These are phyloP conservation scores for Metallyticus violacea DNA, from an alignment of 2,888 invertebrate species.

Conservation along the genomic window DNA sequence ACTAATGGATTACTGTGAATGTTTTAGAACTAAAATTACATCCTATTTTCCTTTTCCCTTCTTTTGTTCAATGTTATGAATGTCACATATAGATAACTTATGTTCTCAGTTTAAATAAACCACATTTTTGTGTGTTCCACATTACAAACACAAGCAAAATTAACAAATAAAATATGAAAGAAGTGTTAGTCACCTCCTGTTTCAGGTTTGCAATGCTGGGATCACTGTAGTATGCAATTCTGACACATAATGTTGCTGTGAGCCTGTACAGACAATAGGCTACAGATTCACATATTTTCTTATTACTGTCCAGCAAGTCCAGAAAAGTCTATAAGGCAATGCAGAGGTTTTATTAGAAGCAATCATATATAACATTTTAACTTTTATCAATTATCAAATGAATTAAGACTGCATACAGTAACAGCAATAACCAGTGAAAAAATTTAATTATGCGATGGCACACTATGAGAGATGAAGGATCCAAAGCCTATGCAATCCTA, in stretches of 20 bases:
- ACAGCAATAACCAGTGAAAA: too few species aligned
- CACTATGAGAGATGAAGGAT: too few species aligned
- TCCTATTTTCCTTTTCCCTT: not conserved
- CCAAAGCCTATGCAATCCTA: too few species aligned
- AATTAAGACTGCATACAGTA: too few species aligned
- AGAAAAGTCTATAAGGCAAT: constrained; percentile 21
- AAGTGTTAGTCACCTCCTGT: constrained; percentile 45
- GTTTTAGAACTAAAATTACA: too few species aligned
- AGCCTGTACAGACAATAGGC: constrained; percentile 49
- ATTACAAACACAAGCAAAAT: not conserved
- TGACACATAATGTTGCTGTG: constrained; percentile 47
- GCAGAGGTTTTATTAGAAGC: too few species aligned
- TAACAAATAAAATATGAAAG: too few species aligned
- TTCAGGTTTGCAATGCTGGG: constrained; percentile 50
- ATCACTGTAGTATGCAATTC: constrained; percentile 52
- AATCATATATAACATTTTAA: too few species aligned
- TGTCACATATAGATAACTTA: too few species aligned
- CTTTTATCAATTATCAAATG: too few species aligned
- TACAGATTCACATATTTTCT: constrained; percentile 44
- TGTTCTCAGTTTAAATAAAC: not conserved
- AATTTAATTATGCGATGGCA: too few species aligned
- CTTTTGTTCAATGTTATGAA: not conserved
- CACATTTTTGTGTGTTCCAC: not conserved
- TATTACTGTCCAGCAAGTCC: constrained; percentile 30
- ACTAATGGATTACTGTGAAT: too few species aligned